Conservation (phyloP, 37 sponge, comb jelly and placozoan genomes). For the Diacarnus erythraeanus region DNA sequence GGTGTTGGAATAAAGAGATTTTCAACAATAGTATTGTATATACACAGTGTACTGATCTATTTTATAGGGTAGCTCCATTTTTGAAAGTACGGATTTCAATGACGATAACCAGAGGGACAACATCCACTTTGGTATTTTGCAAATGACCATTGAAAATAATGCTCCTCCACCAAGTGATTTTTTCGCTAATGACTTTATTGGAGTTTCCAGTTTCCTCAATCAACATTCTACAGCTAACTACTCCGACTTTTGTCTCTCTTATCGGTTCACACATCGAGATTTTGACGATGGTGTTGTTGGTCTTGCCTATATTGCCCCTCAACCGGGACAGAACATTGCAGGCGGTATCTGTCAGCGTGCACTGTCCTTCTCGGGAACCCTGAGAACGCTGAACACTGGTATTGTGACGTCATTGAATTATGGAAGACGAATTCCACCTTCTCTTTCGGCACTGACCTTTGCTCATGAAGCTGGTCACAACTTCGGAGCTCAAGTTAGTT, state of each 20-base stretch:
- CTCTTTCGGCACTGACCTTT: conserved; percentile 73
- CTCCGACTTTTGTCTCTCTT: conserved; percentile 71
- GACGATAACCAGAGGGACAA: background rate
- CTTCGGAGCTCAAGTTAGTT: conserved; percentile 87
- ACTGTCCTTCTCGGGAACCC: conserved; percentile 6
- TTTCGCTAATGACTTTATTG: conserved; percentile 52
- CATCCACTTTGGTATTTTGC: conserved; percentile 53
- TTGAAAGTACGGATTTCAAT: conserved; percentile 44
- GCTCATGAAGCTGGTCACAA: conserved; percentile 97
- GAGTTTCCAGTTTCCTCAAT: conserved; percentile 79
- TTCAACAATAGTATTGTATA: background rate
- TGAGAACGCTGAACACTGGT: conserved; percentile 82
- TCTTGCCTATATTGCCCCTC: conserved; percentile 80
- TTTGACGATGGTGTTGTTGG: conserved; percentile 92
- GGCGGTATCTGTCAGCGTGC: conserved; percentile 73
- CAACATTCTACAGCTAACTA: conserved; percentile 54
- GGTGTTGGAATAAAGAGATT: no score
- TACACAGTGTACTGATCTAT: no score
- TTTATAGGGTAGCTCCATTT: conserved; percentile 31
- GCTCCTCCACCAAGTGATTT: background rate
- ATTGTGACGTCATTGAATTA: conserved; percentile 88
- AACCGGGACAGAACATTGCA: background rate
- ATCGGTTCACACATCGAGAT: conserved; percentile 87
- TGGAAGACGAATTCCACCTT: conserved; percentile 46
- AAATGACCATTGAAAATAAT: background rate